A percentile compares a stretch with the other conserved stretches of the same genome.
Evolutionary conservation across 2,113 vertebrate species (phyloP).

Genomic region (Clarias gariepinus): DNA sequence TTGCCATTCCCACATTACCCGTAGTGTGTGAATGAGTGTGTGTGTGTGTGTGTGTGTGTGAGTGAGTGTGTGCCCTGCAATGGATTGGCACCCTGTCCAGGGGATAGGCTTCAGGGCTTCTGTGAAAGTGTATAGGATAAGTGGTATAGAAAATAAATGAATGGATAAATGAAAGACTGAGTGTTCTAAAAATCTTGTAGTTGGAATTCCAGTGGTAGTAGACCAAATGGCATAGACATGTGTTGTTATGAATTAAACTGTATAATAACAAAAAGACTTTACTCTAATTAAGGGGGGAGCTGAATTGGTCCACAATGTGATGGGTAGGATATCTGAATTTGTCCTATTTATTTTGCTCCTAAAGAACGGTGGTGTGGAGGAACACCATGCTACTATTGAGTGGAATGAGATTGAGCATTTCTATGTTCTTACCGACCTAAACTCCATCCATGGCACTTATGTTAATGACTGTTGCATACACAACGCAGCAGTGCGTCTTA

Average conservation of each 20-base stretch:
- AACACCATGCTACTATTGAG: slow-evolving; percentile 74
- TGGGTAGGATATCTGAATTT: neutral
- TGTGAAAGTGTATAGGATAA: too few relatives aligned
- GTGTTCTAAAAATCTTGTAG: neutral
- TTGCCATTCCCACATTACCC: too few relatives aligned
- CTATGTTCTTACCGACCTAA: slow-evolving; percentile 77
- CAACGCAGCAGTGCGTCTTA: slow-evolving; percentile 74
- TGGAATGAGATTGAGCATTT: slow-evolving; percentile 59
- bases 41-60: too few relatives aligned
- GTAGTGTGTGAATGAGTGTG: too few relatives aligned
- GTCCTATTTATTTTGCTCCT: neutral
- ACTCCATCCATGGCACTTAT: slow-evolving; percentile 72
- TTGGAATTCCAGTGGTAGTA: neutral
- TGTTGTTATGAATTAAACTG: neutral
- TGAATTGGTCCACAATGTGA: neutral
- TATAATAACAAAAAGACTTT: neutral
- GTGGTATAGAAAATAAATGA: too few relatives aligned
- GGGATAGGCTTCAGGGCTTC: too few relatives aligned
- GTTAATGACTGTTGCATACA: slow-evolving; percentile 80
- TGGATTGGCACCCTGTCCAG: too few relatives aligned
- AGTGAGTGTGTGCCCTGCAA: too few relatives aligned
- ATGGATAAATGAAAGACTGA: too few relatives aligned
- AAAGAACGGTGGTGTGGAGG: slow-evolving; percentile 69
- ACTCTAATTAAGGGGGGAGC: neutral
- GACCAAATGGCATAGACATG: neutral